Evolutionary conservation across 2,113 vertebrate genomes (phyloP), one percentile per base, ranked within the genome.

Genomic region (Syngnathus typhle): DNA sequence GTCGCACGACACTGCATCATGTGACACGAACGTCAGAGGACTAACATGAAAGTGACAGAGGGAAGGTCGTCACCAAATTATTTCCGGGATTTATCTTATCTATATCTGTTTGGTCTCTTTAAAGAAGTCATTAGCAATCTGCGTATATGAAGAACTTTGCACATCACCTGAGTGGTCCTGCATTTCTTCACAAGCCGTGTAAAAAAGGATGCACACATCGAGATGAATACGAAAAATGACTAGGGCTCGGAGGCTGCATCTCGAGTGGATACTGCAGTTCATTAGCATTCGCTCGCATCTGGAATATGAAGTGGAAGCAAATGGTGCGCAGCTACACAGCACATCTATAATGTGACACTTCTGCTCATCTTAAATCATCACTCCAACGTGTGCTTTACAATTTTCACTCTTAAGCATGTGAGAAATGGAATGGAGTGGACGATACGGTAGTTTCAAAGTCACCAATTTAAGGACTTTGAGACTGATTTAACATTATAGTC

Each of bases 281-380:
- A 86, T 85, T 85, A 77, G 81, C 83, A 87, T 87, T 73, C 83
- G 51, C 78, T 76, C 73, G 74, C 72, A 79, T 80, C 63, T 64
- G 63, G 76, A 85, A 83, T 78, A 74, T 79, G 49, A 82, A 83
- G 70, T 46, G 46, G 76, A 76, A 6, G 67, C 47, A 72, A 72
- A 63, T 15, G 27, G 4, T 43, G 19, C 60, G 11, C 38, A 19
- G 5, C 36, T 41, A 62, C 56, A 58, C 9, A 16, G 52, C 7
- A 23, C 49, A 52, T 70, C 5, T 38, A 2, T 19, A 6, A 38
- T 0, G 15, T 37, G 58, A 56, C 7, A 60, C 16, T 51, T n/a
- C 6, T 10, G n/a, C 70, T 58, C 16, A 54, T 65, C 23, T 18
- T 21, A 47, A 12, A 7, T 32, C 32, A 71, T 60, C 38, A 60